Evolutionary conservation across 2,797 vertebrate species (phyloP).

Genomic region (Onychomys leucogaster): DNA sequence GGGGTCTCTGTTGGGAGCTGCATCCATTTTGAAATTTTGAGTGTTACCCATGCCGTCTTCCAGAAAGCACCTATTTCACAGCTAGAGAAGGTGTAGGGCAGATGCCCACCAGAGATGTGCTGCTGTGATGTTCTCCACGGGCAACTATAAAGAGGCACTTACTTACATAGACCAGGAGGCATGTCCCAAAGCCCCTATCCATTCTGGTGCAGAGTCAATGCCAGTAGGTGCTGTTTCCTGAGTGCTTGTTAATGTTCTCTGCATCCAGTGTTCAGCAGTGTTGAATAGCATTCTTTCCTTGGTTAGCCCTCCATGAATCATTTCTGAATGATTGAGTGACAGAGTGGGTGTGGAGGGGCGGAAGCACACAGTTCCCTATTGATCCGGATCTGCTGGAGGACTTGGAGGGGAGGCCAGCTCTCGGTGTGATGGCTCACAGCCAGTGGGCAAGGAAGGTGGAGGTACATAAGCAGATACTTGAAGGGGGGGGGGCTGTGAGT

Average conservation of each 20-base stretch:
- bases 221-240: not conserved
- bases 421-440: not conserved
- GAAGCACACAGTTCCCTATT: not conserved
- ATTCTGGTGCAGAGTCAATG: not conserved
- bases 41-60: not conserved
- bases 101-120: not conserved
- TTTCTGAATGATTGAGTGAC: conserved; percentile 14
- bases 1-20: not conserved
- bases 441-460: not conserved
- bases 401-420: not conserved
- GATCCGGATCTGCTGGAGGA: not conserved
- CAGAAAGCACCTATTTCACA: not conserved
- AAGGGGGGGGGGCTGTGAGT: conserved; percentile 40
- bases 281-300: not conserved
- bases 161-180: not conserved
- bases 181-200: not conserved
- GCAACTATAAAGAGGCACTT: not conserved
- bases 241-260: not conserved
- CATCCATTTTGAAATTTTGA: not conserved
- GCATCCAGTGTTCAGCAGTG: not conserved
- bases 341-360: not conserved
- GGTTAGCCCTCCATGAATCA: not conserved
- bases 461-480: not conserved
- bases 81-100: not conserved
- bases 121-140: accelerated